A percentile compares a stretch with the other conserved stretches of the same genome.
These are phyloP conservation scores for Epirrhoe alternata DNA, from an alignment of 2,888 invertebrate genomes.

Conservation along the genomic window DNA sequence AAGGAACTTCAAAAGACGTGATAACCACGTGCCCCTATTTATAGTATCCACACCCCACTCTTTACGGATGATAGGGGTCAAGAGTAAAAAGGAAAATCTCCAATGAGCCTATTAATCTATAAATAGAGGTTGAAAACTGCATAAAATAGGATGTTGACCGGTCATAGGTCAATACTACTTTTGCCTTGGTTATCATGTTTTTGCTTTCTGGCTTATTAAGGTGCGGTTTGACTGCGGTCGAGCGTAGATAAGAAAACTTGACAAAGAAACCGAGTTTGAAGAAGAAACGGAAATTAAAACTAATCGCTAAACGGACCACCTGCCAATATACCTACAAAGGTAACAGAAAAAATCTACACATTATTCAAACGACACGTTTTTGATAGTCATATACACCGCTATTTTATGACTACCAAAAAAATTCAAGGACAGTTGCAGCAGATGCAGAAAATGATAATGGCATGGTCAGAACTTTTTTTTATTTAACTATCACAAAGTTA, in stretches of 20 bases:
- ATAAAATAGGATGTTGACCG: constrained; percentile 12
- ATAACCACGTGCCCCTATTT: constrained; percentile 1
- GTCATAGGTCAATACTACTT: constrained; percentile 21
- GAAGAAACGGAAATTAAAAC: too few relatives aligned
- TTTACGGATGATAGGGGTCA: background rate
- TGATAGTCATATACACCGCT: too few relatives aligned
- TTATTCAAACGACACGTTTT: too few relatives aligned
- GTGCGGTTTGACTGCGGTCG: constrained; percentile 4
- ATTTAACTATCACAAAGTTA: too few relatives aligned
- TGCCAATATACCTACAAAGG: too few relatives aligned
- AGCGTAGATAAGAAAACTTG: background rate
- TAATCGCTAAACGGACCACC: too few relatives aligned
- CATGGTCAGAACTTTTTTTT: too few relatives aligned
- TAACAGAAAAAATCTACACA: too few relatives aligned
- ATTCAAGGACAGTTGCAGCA: too few relatives aligned
- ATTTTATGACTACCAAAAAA: too few relatives aligned
- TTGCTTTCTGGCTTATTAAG: constrained; percentile 7
- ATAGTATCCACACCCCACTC: constrained; percentile 4
- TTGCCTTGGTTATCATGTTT: constrained; percentile 20
- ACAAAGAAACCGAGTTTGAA: too few relatives aligned
- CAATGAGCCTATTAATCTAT: constrained; percentile 6
- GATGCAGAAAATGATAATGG: too few relatives aligned
- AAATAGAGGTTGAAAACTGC: constrained; percentile 12
- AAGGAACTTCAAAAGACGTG: background rate
- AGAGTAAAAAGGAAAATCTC: constrained; percentile 16